Conservation (phyloP, 2,888 invertebrate genomes). For the Arrhopalites spinosus region DNA sequence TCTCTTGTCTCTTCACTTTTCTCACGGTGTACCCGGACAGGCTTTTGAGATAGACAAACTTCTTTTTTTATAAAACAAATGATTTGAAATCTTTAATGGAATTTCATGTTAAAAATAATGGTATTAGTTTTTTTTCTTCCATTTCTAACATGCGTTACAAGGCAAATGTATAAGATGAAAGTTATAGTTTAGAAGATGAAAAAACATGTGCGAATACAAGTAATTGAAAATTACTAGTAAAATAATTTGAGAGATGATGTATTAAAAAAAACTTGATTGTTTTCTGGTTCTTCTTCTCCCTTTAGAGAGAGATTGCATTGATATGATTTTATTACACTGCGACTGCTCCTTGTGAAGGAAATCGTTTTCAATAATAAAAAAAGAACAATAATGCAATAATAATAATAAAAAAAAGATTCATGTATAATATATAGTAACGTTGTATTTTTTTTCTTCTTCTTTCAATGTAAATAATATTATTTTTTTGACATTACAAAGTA, state of each 20-base stretch:
- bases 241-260: no score
- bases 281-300: neutral
- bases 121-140: no score
- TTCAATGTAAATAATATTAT: neutral
- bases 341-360: conserved; percentile 42
- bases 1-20: neutral
- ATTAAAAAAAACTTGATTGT: neutral
- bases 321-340: conserved; percentile 40
- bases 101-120: no score
- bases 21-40: neutral
- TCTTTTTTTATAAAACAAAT: no score
- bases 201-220: neutral
- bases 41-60: no score
- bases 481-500: conserved; percentile 22
- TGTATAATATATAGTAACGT: conserved; percentile 1
- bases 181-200: no score
- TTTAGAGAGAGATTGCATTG: conserved; percentile 37
- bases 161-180: no score
- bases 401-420: neutral
- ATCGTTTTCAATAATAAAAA: conserved; percentile 35
- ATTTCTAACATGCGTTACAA: no score
- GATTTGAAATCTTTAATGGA: no score
- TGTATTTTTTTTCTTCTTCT: no score
- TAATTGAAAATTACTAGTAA: neutral
- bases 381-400: conserved; percentile 11